Percentiles rank a stretch among this genome's conserved stretches.
Conservation (phyloP, 2,888 invertebrate genomes). For the Stegophylla sp. region DNA sequence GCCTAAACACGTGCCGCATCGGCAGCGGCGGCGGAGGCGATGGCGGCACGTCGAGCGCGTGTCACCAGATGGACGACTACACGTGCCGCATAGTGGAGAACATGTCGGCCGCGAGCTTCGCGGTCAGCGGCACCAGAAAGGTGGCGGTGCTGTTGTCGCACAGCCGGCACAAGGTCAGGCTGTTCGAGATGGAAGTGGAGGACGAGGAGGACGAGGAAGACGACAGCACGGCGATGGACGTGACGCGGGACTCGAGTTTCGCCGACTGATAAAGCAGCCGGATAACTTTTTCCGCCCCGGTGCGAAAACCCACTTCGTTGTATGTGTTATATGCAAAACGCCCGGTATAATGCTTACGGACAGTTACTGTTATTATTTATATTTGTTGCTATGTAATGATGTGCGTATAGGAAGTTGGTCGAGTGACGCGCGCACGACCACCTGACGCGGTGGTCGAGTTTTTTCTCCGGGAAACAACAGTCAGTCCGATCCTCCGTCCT, state of each 20-base stretch:
- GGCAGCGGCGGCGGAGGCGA: not conserved
- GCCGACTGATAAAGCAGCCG: not conserved
- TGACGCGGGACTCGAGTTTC: conserved; percentile 43
- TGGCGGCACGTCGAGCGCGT: not conserved
- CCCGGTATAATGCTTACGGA: too few relatives aligned
- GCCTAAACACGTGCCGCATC: conserved; percentile 3
- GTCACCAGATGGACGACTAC: conserved; percentile 25
- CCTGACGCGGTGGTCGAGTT: too few relatives aligned
- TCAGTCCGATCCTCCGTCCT: not conserved
- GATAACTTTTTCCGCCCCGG: not conserved
- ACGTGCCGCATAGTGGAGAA: conserved; percentile 71
- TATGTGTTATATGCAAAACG: too few relatives aligned
- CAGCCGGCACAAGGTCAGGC: conserved; percentile 78
- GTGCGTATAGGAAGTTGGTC: too few relatives aligned
- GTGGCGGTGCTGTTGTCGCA: conserved; percentile 86
- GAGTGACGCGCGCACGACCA: too few relatives aligned
- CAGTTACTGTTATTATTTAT: not conserved
- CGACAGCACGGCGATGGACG: conserved; percentile 49
- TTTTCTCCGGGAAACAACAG: not conserved
- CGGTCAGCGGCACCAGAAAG: conserved; percentile 84
- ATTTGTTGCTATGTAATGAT: not conserved
- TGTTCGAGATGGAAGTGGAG: conserved; percentile 92
- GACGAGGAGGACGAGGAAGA: conserved; percentile 84
- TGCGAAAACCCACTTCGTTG: too few relatives aligned
- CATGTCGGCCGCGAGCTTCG: conserved; percentile 73